These are phyloP conservation scores for Pelecanoides urinatrix DNA, from an alignment of 2,113 vertebrate species.

Conservation along the genomic window DNA sequence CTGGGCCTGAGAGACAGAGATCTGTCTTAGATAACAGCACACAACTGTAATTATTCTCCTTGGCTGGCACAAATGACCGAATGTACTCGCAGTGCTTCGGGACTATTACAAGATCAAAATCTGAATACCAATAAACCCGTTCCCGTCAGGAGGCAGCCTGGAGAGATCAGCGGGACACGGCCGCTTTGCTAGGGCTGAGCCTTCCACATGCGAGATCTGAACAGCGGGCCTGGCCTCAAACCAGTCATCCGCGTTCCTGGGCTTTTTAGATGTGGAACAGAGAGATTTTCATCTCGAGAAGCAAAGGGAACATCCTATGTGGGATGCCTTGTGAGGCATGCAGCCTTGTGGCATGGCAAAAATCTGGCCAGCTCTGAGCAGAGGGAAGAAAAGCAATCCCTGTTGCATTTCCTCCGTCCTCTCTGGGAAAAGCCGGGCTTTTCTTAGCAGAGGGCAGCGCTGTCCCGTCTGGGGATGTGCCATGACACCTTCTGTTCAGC, in stretches of 20 bases:
- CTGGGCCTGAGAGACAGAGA: neutral
- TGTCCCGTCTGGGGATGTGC: neutral
- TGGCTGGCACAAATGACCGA: rapidly evolving
- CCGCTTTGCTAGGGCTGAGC: neutral
- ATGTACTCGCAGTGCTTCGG: neutral
- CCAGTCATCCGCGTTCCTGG: rapidly evolving
- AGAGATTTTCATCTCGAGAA: neutral
- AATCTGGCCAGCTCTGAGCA: neutral
- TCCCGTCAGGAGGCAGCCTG: neutral
- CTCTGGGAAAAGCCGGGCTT: neutral
- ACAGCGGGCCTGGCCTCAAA: neutral
- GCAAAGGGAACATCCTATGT: neutral
- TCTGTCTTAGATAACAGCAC: neutral
- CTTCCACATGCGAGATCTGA: neutral
- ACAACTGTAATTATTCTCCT: neutral
- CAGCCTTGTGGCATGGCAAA: neutral
- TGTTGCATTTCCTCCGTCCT: rapidly evolving
- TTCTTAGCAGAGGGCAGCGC: neutral
- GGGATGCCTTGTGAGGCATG: no score
- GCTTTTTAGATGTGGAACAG: neutral
- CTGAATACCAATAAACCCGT: neutral
- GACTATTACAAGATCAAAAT: neutral
- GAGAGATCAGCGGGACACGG: neutral
- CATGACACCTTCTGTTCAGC: rapidly evolving
- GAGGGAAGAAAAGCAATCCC: neutral